These are phyloP conservation scores for Halcyon senegalensis DNA, from an alignment of 2,113 vertebrate genomes.

Conservation along the genomic window DNA sequence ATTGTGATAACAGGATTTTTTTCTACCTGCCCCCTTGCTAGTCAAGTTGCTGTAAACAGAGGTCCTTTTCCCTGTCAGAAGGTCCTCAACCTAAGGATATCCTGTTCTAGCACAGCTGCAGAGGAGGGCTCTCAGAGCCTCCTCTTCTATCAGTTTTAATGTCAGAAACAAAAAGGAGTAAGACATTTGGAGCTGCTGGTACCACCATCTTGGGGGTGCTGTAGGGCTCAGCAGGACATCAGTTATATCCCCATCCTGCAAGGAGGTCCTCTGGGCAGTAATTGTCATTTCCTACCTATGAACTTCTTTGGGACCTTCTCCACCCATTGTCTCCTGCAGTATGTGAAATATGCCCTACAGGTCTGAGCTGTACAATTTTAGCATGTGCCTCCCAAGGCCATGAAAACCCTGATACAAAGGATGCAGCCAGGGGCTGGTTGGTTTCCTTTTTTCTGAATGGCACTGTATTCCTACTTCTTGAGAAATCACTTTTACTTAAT, in stretches of 20 bases:
- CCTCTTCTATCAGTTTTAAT: background rate
- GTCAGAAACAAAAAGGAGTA: background rate
- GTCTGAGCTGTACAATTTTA: background rate
- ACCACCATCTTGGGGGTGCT: no score
- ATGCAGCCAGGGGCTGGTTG: background rate
- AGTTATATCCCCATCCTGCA: background rate
- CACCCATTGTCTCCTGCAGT: background rate
- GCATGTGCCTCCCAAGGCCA: background rate
- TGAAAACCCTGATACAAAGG: background rate
- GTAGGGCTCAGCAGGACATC: background rate
- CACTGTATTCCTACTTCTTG: background rate
- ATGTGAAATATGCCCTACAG: fast-evolving
- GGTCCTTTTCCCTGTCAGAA: background rate
- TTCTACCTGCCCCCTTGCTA: background rate
- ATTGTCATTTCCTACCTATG: background rate
- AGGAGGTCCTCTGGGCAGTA: background rate
- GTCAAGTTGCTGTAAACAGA: background rate
- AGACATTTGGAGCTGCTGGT: background rate
- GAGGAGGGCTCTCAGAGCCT: background rate
- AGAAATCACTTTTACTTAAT: background rate
- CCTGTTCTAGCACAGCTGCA: background rate
- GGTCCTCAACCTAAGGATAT: background rate
- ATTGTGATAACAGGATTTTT: background rate
- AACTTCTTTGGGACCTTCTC: background rate
- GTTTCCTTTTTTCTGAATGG: background rate